These are phyloP conservation scores for Hoplias malabaricus DNA, from an alignment of 2,113 vertebrate species.

Conservation along the genomic window DNA sequence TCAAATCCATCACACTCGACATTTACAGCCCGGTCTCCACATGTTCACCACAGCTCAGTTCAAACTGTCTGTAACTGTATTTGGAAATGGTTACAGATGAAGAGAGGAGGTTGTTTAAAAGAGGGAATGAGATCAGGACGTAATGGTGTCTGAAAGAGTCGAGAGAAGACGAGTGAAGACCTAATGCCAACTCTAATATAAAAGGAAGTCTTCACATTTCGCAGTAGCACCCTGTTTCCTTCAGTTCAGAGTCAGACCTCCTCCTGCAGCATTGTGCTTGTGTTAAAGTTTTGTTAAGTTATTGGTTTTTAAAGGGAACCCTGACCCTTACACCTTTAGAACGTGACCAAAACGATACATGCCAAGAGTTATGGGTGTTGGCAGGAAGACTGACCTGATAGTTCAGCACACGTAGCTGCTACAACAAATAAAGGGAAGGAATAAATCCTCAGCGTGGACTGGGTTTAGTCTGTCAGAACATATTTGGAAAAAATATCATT, in stretches of 20 bases:
- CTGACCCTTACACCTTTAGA: no score
- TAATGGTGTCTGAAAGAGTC: neutral
- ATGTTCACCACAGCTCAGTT: conserved; percentile 13
- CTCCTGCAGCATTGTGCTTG: conserved; percentile 14
- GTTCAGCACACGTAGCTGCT: no score
- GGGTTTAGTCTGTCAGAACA: no score
- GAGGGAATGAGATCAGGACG: conserved; percentile 10
- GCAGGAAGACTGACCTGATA: no score
- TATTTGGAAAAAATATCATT: no score
- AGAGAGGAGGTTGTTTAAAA: conserved; percentile 6
- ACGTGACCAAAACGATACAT: no score
- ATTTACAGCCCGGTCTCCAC: conserved; percentile 38
- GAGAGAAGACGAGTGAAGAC: neutral
- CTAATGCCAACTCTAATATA: neutral
- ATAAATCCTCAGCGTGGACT: no score
- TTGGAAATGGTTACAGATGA: neutral
- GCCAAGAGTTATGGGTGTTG: no score
- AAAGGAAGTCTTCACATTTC: neutral
- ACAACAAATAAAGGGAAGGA: no score
- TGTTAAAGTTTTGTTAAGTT: no score
- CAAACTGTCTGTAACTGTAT: neutral
- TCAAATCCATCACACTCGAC: conserved; percentile 43
- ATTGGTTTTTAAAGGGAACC: no score
- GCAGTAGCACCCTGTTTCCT: neutral
- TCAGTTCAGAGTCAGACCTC: neutral